Conservation (phyloP, 2,888 invertebrate genomes). For the Marasmarcha lunaedactyla region DNA sequence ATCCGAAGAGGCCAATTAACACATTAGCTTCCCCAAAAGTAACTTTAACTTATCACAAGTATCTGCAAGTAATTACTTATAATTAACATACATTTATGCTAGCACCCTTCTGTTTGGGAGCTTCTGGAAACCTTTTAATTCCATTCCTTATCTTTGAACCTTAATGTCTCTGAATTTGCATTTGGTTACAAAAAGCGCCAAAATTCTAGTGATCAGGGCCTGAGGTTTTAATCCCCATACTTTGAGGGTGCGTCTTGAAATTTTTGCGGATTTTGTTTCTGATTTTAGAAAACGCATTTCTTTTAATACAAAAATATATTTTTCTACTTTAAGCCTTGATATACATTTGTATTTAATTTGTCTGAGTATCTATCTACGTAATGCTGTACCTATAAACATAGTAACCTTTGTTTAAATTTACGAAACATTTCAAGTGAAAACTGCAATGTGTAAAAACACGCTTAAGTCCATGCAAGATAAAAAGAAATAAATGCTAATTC, state of each 20-base stretch:
- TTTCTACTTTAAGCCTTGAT: no score
- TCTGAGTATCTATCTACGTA: no score
- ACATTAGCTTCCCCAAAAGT: background rate
- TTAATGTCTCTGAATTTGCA: conserved; percentile 64
- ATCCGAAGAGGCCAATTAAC: background rate
- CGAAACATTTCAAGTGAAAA: no score
- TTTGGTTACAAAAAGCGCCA: conserved; percentile 36
- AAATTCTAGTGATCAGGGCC: conserved; percentile 21
- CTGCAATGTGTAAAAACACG: no score
- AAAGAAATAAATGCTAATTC: background rate
- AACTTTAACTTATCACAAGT: conserved; percentile 9
- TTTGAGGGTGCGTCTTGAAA: background rate
- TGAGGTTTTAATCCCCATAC: background rate
- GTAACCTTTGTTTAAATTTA: no score
- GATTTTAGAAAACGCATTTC: background rate
- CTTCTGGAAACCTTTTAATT: conserved; percentile 30
- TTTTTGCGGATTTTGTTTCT: conserved; percentile 10
- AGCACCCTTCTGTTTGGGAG: conserved; percentile 1
- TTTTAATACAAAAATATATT: no score
- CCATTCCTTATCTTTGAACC: conserved; percentile 55
- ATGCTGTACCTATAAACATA: no score
- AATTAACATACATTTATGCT: conserved; percentile 32
- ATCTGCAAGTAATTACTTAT: conserved; percentile 34
- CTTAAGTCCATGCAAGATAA: background rate
- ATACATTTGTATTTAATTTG: no score